Evolutionary conservation across 2,888 invertebrate genomes (phyloP).

Genomic region (Apotomis betuletana): DNA sequence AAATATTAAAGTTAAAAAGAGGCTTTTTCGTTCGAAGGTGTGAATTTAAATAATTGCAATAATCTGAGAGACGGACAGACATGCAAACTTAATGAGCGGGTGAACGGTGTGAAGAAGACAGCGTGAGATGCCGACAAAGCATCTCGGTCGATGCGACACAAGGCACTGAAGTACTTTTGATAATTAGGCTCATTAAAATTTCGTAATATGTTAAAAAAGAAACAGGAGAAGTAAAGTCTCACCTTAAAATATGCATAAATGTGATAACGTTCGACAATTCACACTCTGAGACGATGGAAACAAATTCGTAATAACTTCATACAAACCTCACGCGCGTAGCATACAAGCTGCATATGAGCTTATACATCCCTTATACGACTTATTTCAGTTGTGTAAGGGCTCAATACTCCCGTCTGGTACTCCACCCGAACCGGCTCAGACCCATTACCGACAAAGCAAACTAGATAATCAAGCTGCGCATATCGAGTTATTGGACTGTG

Average conservation of each 20-base stretch:
- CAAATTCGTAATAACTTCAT: no score
- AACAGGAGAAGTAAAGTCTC: background rate
- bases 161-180: conserved; percentile 21
- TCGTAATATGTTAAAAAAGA: conserved; percentile 6
- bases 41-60: conserved; percentile 84
- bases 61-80: conserved; percentile 73
- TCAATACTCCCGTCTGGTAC: no score
- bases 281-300: no score
- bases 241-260: background rate
- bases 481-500: no score
- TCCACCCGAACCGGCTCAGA: no score
- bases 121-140: conserved; percentile 58
- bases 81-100: conserved; percentile 80
- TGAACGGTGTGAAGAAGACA: conserved; percentile 70
- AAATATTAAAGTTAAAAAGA: conserved; percentile 81
- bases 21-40: conserved; percentile 81
- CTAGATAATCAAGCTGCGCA: no score
- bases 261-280: no score
- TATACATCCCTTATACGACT: no score
- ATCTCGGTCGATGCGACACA: conserved; percentile 16
- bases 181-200: conserved; percentile 38
- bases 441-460: no score
- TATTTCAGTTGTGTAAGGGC: no score
- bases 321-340: no score
- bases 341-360: no score